These are phyloP conservation scores for Ericerus pela DNA, from an alignment of 1,140 invertebrate genomes.

Conservation along the genomic window DNA sequence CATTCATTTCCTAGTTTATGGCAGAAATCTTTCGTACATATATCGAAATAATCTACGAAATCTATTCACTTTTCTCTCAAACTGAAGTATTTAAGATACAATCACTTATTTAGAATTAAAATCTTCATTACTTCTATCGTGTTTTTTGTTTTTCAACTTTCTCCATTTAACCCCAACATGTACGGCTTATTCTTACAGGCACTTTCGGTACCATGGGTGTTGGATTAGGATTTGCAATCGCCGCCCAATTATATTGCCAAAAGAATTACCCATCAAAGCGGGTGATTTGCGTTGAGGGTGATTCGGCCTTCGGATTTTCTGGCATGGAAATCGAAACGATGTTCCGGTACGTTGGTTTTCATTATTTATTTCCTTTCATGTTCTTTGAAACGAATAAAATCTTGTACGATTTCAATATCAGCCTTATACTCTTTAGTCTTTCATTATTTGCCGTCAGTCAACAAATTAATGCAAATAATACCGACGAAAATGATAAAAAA, in stretches of 20 bases:
- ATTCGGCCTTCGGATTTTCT: conserved; percentile 94
- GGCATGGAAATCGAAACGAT: conserved; percentile 97
- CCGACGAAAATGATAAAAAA: too few species aligned
- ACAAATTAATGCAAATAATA: background rate
- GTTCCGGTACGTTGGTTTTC: conserved; percentile 40
- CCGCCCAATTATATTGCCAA: conserved; percentile 76
- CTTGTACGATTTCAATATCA: background rate
- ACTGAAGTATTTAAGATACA: too few species aligned
- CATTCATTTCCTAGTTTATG: too few species aligned
- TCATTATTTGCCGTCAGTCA: background rate
- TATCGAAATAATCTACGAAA: too few species aligned
- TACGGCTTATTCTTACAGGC: too few species aligned
- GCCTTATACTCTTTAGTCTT: background rate
- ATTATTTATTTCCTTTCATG: too few species aligned
- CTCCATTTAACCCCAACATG: too few species aligned
- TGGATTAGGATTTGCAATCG: conserved; percentile 82
- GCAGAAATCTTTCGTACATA: too few species aligned
- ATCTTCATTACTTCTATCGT: too few species aligned
- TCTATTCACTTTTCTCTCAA: too few species aligned
- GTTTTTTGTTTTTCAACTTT: too few species aligned
- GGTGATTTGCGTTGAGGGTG: conserved; percentile 55
- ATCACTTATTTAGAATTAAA: too few species aligned
- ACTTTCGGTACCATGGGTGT: conserved; percentile 97
- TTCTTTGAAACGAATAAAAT: background rate
- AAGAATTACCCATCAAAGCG: conserved; percentile 61